phyloP scores from a whole-genome alignment of 2,797 vertebrate genomes.

The Parauchenoglanis punctatus region DNA sequence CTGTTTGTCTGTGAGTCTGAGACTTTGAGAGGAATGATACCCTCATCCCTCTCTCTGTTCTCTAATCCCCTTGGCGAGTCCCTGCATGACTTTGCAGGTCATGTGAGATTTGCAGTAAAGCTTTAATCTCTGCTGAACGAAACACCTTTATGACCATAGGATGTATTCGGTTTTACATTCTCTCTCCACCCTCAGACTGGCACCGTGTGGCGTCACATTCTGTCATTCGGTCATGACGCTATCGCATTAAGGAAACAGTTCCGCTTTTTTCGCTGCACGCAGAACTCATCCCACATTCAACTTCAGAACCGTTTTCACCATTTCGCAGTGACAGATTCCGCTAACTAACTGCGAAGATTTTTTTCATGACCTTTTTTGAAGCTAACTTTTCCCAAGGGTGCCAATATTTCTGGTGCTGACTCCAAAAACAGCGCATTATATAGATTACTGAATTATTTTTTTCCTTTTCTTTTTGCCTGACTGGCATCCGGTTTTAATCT shows the following conservation, averaged over 20 bases:
- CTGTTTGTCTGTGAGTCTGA: background rate
- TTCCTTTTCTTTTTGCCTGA: background rate
- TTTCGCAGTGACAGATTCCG: background rate
- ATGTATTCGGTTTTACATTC: background rate
- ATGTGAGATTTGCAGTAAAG: background rate
- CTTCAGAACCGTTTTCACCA: background rate
- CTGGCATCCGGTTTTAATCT: background rate
- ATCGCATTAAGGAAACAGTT: background rate
- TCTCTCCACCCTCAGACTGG: background rate
- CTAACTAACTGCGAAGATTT: background rate
- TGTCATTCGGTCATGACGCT: background rate
- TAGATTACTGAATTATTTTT: background rate
- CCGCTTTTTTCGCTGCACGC: background rate
- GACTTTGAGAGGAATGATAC: no score
- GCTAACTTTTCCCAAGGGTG: background rate
- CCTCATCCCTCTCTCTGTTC: background rate
- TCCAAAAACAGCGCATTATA: background rate
- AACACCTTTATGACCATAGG: background rate
- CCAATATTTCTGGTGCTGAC: background rate
- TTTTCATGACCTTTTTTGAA: background rate
- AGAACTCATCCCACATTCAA: background rate
- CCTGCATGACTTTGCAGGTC: background rate
- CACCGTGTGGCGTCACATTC: background rate
- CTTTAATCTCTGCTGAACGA: background rate
- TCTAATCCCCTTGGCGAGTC: background rate